Percentiles rank a stretch among this genome's conserved stretches.
Conservation (phyloP, 2,888 invertebrate species). For the Nemurella pictetii region DNA sequence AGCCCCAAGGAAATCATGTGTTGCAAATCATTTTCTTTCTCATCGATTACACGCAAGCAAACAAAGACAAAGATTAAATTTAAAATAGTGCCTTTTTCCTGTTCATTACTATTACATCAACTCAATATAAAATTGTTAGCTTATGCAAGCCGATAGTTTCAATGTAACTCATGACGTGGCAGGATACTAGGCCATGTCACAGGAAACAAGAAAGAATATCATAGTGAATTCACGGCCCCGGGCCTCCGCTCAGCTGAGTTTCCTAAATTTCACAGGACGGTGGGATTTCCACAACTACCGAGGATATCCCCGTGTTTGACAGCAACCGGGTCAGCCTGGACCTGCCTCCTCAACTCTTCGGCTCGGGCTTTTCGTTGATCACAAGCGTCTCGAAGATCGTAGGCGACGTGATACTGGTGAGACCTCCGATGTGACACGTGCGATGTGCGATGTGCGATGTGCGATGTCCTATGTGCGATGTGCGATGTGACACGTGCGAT, state of each 20-base stretch:
- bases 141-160: background rate
- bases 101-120: background rate
- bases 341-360: conserved; percentile 66
- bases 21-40: background rate
- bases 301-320: conserved; percentile 64
- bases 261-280: background rate
- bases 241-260: background rate
- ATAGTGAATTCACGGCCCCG: background rate
- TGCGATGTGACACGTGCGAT: no score
- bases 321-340: conserved; percentile 68
- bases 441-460: no score
- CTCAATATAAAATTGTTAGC: background rate
- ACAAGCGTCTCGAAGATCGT: conserved; percentile 67
- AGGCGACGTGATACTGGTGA: conserved; percentile 69
- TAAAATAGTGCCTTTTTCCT: background rate
- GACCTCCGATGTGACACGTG: no score
- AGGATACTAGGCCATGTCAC: no score
- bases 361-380: conserved; percentile 67
- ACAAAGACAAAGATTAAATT: background rate
- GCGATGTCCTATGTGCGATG: no score
- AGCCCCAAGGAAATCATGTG: no score
- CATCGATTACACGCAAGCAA: background rate
- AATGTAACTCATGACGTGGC: no score
- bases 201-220: no score
- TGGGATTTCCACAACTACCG: conserved; percentile 52